Percentiles rank a stretch among this genome's conserved stretches.
Evolutionary conservation across 2,888 invertebrate species (phyloP).

Genomic region (Chymomyza amoena): DNA sequence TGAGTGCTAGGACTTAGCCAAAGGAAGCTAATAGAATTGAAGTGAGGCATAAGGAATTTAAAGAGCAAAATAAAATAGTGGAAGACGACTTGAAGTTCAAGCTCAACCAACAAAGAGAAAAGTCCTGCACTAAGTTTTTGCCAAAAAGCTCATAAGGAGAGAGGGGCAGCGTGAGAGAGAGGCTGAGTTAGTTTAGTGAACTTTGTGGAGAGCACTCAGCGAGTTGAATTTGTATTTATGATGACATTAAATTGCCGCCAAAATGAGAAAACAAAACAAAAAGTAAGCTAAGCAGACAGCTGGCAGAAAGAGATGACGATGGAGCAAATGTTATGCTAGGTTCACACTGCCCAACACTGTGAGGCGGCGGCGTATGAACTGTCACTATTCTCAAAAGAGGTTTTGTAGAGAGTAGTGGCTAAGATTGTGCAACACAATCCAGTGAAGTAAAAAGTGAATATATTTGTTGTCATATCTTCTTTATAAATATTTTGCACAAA

Average conservation of each 20-base stretch:
- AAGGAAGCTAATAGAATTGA: conserved; percentile 55
- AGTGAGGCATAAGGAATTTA: conserved; percentile 36
- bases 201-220: conserved; percentile 25
- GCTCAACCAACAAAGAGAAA: conserved; percentile 25
- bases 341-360: too few relatives aligned
- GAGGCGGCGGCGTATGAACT: too few relatives aligned
- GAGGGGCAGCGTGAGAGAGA: background rate
- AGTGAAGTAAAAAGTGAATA: too few relatives aligned
- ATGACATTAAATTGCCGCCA: conserved; percentile 66
- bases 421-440: too few relatives aligned
- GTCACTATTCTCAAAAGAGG: too few relatives aligned
- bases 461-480: too few relatives aligned
- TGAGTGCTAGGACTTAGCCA: background rate
- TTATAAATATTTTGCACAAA: too few relatives aligned
- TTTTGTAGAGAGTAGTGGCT: too few relatives aligned
- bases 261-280: conserved; percentile 25
- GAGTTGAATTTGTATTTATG: conserved; percentile 69
- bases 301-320: conserved; percentile 14
- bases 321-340: too few relatives aligned
- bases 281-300: conserved; percentile 4
- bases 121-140: background rate
- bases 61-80: conserved; percentile 26
- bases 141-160: background rate
- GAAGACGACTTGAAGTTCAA: conserved; percentile 49
- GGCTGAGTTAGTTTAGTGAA: background rate